Base-by-base conservation (phyloP, 2,113 vertebrate genomes). In the Rallus limicola region DNA sequence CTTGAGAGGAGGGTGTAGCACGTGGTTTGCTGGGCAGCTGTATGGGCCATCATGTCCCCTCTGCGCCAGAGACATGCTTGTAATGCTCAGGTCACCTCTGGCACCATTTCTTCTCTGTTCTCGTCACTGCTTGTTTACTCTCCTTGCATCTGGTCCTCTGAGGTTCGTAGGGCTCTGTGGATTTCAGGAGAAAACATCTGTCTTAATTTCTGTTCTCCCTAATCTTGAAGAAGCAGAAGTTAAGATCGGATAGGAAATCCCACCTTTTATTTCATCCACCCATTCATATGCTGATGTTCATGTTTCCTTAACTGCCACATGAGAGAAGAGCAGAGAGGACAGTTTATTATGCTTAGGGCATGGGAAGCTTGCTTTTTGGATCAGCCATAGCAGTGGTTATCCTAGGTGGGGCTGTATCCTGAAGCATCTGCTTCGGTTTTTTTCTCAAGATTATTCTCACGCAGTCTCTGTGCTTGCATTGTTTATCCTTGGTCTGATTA, bases 191-290 rank as follows among this genome's bases (percentile, higher is more conserved):
- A 75, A 90, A 75, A 7, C 29, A 14, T 36, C 42, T 64, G 19
- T 88, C 60, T 36, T 5, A 1, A 20, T 83, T 86, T 94, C 74
- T 95, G 40, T 82, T 96, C 72, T 88, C 23, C 16, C 31, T 83
- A 29, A 33, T 74, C 52, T 42, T 88, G 52, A 75, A 86, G 90
- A 96, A 89, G n/a, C 67, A 88, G 84, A 94, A 88, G 2, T 82
- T 36, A 23, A 58, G 68, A 55, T 72, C 92, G 90, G 33, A 36
- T 15, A 62, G 69, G 79, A 90, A 86, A 87, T 78, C 18, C 28
- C 76, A 25, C 5, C n/a, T 36, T 93, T 88, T 62, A 70, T 68
- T 91, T 92, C 2, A 2, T 83, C 48, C 20, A 26, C 79, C 48
- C 20, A 26, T 82, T 72, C 44, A 3, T 86, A 26, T 86, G 77